Conservation (phyloP, 2,113 vertebrate species). For the human region GRCh38 chr9:115916501-115917000, state of each 20-base stretch:
- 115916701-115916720: neutral
- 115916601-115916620: too few relatives aligned
- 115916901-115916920: neutral
- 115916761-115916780: neutral
- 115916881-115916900: neutral
- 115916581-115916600: neutral
- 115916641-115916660: neutral
- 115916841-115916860: neutral
- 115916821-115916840: neutral
- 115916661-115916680: neutral
- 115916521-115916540: neutral
- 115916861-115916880: neutral
- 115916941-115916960: neutral
- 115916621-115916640: neutral
- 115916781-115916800: neutral
- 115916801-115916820: neutral
- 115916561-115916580: neutral
- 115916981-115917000: too few relatives aligned
- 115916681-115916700: neutral
- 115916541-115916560: rapidly evolving
- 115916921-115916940: neutral
- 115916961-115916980: too few relatives aligned
- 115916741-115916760: neutral
- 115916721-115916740: neutral
- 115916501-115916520: neutral